Base-by-base conservation (phyloP, 2,888 invertebrate species). In the Antheraea yamamai region DNA sequence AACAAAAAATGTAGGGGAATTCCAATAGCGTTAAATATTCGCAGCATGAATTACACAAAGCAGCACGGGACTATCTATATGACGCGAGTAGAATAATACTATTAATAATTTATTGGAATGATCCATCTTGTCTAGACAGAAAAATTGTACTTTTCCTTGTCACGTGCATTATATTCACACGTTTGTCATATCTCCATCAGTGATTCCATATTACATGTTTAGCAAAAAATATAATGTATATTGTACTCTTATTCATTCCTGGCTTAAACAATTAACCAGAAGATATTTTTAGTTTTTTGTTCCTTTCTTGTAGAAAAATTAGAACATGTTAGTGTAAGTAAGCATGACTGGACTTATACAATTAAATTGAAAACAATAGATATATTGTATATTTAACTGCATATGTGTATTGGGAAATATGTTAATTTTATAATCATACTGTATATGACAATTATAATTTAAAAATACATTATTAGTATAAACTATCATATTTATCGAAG, bases 21-120 rank as follows among this genome's bases (percentile, higher is more conserved):
- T 70, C 35, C 70, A 39, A 70, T n/a, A 39, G n/a, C n/a, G 39
- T 70, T 39, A 20, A 70, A 70, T n/a, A 70, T 70, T 70, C 70
- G 8, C 20, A 20, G n/a, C 39, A 39, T 70, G 70, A 70, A 70
- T 7, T 39, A 70, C 70, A 39, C 16, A 70, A 70, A 39, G 39
- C n/a, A 35, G 0, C 39, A 39, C 8, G n/a, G 10, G 20, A 70
- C 2, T 70, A 39, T n/a, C 10, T 70, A 70, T 39, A n/a, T 70
- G n/a, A 39, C 39, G 12, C 3, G n/a, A 70, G 10, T 70, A 70
- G 20, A 35, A 39, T 70, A 70, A 23, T 39, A 39, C 70, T 39
- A 70, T 39, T n/a, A 70, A 70, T 70, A 23, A 70, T 70, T 70
- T 70, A 70, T 70, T 70, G 26, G 12, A 66, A 64, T 26, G 30